Evolutionary conservation across 2,113 vertebrate species (phyloP).

Genomic region (Tinamus guttatus): DNA sequence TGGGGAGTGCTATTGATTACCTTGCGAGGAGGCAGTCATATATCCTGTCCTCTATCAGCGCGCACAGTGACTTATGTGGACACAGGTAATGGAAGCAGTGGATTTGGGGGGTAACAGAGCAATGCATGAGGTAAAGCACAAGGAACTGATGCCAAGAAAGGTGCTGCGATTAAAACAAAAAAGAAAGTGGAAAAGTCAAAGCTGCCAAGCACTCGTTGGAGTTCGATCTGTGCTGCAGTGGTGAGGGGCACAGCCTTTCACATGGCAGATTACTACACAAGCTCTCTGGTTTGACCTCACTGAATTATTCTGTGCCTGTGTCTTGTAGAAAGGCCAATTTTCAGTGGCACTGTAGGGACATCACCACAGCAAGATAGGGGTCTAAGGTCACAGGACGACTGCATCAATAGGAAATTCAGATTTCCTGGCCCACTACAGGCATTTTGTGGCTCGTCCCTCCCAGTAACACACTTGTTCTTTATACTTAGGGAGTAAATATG

Average conservation of each 20-base stretch:
- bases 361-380: not conserved
- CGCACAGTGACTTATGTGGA: constrained; percentile 45
- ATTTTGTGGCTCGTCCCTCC: not conserved
- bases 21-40: constrained; percentile 37
- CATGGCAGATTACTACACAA: not conserved
- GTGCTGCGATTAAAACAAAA: not conserved
- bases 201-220: not conserved
- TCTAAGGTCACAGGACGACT: not conserved
- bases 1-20: constrained; percentile 59
- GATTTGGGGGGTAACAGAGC: constrained; percentile 5
- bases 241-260: not conserved
- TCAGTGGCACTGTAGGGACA: not conserved
- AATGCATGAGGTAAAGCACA: not conserved
- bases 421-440: not conserved
- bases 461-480: not conserved
- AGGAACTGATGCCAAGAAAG: not conserved
- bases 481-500: not conserved
- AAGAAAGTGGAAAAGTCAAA: not conserved
- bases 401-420: not conserved
- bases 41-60: constrained; percentile 32
- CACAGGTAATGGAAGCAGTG: constrained; percentile 59
- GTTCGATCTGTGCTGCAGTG: not conserved
- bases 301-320: not conserved
- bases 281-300: not conserved
- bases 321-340: not conserved